Percentiles rank a stretch among this genome's conserved stretches.
These are phyloP conservation scores for Pandion haliaetus DNA, from an alignment of 2,113 vertebrate species.

Conservation along the genomic window DNA sequence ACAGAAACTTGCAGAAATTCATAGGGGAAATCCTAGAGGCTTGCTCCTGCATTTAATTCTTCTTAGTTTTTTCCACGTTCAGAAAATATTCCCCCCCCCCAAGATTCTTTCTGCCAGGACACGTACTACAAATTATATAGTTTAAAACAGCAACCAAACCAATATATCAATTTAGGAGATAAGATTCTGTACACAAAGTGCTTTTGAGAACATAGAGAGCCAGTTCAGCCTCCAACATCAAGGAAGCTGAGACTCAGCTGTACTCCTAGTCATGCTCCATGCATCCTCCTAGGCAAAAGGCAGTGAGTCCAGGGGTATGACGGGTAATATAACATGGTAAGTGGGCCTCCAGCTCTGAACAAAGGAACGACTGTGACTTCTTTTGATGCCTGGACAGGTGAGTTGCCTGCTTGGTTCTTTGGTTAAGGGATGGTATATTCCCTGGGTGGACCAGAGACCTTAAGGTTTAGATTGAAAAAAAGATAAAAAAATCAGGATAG, in stretches of 20 bases:
- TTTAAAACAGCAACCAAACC: neutral
- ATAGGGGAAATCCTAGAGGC: neutral
- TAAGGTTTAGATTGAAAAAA: neutral
- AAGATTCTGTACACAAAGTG: neutral
- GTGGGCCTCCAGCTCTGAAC: neutral
- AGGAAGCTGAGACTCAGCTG: neutral
- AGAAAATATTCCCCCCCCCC: neutral
- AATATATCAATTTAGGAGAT: neutral
- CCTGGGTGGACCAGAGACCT: neutral
- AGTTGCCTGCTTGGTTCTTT: neutral
- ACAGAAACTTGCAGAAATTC: neutral
- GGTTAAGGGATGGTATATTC: neutral
- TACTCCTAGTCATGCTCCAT: neutral
- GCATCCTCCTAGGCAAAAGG: neutral
- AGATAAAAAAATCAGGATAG: neutral
- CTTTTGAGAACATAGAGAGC: neutral
- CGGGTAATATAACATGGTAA: neutral
- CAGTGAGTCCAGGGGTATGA: neutral
- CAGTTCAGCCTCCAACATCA: neutral
- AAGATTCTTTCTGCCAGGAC: neutral
- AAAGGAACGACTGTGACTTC: neutral
- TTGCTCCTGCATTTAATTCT: neutral
- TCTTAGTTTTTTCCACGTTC: neutral
- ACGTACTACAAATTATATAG: neutral
- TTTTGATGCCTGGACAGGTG: neutral